Base-by-base conservation (phyloP, 2,797 vertebrate genomes). In the Chelon auratus region DNA sequence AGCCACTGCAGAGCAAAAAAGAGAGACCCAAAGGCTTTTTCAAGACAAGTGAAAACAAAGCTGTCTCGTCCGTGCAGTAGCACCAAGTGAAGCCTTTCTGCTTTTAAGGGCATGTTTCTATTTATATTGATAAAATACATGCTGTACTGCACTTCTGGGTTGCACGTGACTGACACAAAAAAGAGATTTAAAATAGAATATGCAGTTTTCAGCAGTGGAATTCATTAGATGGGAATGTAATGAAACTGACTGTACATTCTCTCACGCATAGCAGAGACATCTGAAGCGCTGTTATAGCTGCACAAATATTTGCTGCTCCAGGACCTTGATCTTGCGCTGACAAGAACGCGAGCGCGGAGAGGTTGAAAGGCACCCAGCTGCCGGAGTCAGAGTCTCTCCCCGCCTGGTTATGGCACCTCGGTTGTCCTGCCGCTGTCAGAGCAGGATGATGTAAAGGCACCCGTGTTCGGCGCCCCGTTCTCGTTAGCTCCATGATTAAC, bases 401-500 rank as follows among this genome's bases (percentile, higher is more conserved):
- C 18, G 54, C 56, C 77, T 72, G 68, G 67, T 74, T 83, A 26
- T 53, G 83, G 79, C 76, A 62, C 70, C 69, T 63, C 30, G 3
- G 69, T 58, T 65, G 77, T 87, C 78, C 78, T 80, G 85, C 47
- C 1, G 70, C 83, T 83, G 83, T 89, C 89, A 91, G 69, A 68
- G 56, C 47, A 9, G 69, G 75, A 89, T 89, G 85, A 87, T 80
- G 80, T 78, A 83, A 78, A 81, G 82, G 74, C 83, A 50, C 54
- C 77, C 10, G n/a, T 30, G 71, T 33, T 57, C 71, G 43, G 36
- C 42, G 4, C 56, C 73, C 72, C 66, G 37, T 76, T 60, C 87
- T 89, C 71, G 75, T 89, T 91, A 87, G 48, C 47, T 20, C 63
- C 0, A n/a, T 87, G 81, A 92, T 92, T 87, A 91, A 90, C 81